Conservation (phyloP, 2,797 vertebrate genomes). For the Coregonus sp. region DNA sequence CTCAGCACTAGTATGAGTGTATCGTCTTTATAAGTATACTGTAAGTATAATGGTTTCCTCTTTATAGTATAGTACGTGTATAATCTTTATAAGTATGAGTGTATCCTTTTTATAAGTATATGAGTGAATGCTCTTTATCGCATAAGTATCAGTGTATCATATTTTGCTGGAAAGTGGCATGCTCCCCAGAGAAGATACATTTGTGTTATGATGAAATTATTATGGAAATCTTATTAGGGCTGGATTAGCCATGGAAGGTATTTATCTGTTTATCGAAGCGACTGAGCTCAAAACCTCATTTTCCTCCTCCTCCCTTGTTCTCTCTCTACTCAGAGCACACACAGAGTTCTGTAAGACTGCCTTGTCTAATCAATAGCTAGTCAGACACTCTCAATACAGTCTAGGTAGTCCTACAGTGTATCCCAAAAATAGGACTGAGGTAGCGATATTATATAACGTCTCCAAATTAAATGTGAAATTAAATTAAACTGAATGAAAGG, state of each 20-base stretch:
- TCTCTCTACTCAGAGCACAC: neutral
- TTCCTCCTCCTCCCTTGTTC: neutral
- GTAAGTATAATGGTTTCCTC: too few species aligned
- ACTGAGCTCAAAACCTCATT: slow-evolving; percentile 35
- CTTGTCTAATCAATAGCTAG: neutral
- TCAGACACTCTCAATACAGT: neutral
- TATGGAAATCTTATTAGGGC: slow-evolving; percentile 57
- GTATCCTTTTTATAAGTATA: too few species aligned
- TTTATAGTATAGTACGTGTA: too few species aligned
- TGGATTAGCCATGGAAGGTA: slow-evolving; percentile 50
- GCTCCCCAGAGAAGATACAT: slow-evolving; percentile 49
- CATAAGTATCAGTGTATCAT: slow-evolving; percentile 27
- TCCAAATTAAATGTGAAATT: neutral
- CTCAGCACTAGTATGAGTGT: too few species aligned
- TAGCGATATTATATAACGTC: neutral
- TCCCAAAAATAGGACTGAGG: neutral
- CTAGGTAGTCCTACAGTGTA: neutral
- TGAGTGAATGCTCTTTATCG: too few species aligned
- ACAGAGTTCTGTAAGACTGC: neutral
- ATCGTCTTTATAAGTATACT: too few species aligned
- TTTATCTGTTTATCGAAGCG: slow-evolving; percentile 65
- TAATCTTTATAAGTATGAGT: too few species aligned
- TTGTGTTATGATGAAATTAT: slow-evolving; percentile 68
- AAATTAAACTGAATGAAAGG: neutral
- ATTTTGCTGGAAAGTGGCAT: slow-evolving; percentile 28